phyloP scores from a whole-genome alignment of 2,888 invertebrate genomes.

The Drosophila eohydei region DNA sequence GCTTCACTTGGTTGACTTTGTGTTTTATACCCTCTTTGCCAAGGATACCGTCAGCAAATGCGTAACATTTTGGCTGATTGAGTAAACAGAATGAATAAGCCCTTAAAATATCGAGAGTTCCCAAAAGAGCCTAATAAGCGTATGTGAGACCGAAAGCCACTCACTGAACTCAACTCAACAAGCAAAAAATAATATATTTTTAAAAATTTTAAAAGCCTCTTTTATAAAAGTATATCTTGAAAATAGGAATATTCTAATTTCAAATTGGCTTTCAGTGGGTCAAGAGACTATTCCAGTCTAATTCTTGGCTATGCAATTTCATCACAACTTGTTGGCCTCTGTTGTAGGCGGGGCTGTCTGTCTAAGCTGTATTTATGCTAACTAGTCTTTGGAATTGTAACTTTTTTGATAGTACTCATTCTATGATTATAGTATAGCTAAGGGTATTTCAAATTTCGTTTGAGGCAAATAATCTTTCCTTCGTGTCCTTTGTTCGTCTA shows the following conservation, averaged over 20 bases:
- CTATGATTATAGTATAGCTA: not conserved
- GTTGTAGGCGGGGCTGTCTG: not conserved
- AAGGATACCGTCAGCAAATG: not conserved
- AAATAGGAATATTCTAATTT: not conserved
- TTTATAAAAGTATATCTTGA: not conserved
- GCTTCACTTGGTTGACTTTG: slow-evolving; percentile 33
- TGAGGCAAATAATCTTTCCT: not conserved
- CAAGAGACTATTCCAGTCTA: not conserved
- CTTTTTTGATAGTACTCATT: not conserved
- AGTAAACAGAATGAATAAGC: not conserved
- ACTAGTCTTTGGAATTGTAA: not conserved
- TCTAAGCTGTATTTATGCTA: not conserved
- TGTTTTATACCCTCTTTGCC: not conserved
- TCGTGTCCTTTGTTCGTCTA: slow-evolving; percentile 24
- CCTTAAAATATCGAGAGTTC: not conserved
- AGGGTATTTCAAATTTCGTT: slow-evolving; percentile 1
- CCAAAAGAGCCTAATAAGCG: not conserved
- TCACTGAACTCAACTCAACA: too few species aligned
- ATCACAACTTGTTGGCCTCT: not conserved
- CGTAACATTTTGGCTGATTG: not conserved
- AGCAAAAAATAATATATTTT: not conserved
- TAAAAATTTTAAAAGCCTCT: not conserved
- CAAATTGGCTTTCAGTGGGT: not conserved
- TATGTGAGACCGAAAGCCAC: not conserved
- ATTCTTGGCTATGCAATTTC: not conserved